A percentile compares a stretch with the other conserved stretches of the same genome.
Evolutionary conservation across 2,888 invertebrate genomes (phyloP).

Genomic region (Crepidodera aurea): DNA sequence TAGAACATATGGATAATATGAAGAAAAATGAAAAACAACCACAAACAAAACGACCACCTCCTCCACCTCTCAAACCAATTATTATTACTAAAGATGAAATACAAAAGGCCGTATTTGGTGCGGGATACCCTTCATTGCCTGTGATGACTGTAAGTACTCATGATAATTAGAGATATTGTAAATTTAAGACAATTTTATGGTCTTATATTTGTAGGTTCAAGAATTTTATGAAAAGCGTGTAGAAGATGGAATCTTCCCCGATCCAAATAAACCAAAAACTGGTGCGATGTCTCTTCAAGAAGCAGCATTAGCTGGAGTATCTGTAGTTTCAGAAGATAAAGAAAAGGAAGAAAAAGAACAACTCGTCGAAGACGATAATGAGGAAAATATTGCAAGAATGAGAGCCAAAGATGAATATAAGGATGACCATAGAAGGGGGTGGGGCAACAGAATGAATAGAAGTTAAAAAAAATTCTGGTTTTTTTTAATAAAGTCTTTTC

Average conservation of each 20-base stretch:
- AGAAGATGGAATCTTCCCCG: conserved; percentile 64
- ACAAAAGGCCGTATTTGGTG: conserved; percentile 92
- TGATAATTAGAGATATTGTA: background rate
- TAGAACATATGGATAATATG: conserved; percentile 75
- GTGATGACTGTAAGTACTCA: conserved; percentile 72
- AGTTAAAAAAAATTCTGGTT: conserved; percentile 64
- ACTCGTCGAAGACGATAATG: conserved; percentile 76
- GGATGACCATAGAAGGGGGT: conserved; percentile 85
- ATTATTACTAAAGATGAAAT: conserved; percentile 87
- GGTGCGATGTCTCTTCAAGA: conserved; percentile 55
- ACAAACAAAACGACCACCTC: conserved; percentile 56
- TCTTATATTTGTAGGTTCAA: conserved; percentile 65
- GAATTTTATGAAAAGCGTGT: conserved; percentile 92
- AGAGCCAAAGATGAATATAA: conserved; percentile 87
- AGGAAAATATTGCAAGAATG: conserved; percentile 70
- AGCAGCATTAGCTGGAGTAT: conserved; percentile 55
- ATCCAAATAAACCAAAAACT: conserved; percentile 54
- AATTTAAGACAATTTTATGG: background rate
- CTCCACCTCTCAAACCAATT: conserved; percentile 71
- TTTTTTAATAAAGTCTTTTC: background rate
- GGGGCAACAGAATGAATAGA: conserved; percentile 84
- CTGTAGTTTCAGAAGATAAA: conserved; percentile 63
- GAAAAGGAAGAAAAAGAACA: conserved; percentile 71
- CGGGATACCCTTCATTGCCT: conserved; percentile 94
- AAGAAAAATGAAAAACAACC: conserved; percentile 60